These are phyloP conservation scores for Tachysurus fulvidraco DNA, from an alignment of 2,113 vertebrate genomes.

Conservation along the genomic window DNA sequence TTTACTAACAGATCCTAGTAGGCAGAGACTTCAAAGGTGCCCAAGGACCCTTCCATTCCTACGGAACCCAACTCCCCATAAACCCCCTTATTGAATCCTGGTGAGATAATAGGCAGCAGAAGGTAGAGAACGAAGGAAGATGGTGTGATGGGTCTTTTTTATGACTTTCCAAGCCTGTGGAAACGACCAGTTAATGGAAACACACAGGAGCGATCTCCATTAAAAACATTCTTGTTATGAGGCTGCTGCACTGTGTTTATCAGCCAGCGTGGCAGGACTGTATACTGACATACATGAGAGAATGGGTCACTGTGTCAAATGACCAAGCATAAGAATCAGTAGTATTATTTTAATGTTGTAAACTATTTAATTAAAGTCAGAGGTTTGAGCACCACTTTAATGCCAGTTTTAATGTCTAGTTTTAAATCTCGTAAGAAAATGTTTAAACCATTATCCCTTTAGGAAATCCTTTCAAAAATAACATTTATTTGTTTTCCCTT, in stretches of 20 bases:
- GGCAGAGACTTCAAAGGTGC: constrained; percentile 58
- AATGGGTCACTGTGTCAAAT: neutral
- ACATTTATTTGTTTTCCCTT: no score
- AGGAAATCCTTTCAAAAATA: neutral
- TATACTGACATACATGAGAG: neutral
- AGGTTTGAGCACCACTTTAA: neutral
- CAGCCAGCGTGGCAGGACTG: constrained; percentile 45
- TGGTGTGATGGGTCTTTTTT: constrained; percentile 43
- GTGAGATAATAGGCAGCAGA: constrained; percentile 60
- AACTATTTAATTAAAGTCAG: neutral
- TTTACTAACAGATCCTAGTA: constrained; percentile 36
- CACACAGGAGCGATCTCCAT: constrained; percentile 48
- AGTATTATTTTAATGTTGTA: neutral
- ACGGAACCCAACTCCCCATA: constrained; percentile 44
- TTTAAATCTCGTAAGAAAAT: neutral
- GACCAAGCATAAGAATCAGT: neutral
- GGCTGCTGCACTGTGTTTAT: constrained; percentile 15
- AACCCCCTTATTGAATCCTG: constrained; percentile 52
- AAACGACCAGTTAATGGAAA: constrained; percentile 46
- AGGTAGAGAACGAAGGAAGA: constrained; percentile 48
- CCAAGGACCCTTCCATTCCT: constrained; percentile 44
- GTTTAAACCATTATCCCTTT: neutral
- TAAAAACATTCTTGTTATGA: constrained; percentile 43
- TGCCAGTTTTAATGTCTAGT: neutral
- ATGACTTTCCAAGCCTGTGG: constrained; percentile 48